A percentile compares a stretch with the other conserved stretches of the same genome.
These are phyloP conservation scores for Globodera ellingtonae DNA, from an alignment of 1,140 invertebrate species.

Conservation along the genomic window DNA sequence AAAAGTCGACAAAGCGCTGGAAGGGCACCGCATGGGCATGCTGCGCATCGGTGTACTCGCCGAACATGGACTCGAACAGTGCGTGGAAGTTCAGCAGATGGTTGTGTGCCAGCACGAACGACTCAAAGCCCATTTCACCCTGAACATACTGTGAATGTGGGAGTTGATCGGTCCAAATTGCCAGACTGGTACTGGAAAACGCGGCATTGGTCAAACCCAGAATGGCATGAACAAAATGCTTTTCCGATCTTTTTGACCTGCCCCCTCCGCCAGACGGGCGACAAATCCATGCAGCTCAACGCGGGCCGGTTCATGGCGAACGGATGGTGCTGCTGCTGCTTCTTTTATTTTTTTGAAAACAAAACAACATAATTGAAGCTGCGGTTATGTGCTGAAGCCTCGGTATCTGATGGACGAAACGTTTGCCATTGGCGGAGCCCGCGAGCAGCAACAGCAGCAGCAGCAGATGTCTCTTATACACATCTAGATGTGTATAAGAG, in stretches of 20 bases:
- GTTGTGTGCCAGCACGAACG: constrained; percentile 49
- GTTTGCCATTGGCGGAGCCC: constrained; percentile 67
- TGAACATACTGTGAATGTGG: not conserved
- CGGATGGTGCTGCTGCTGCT: constrained; percentile 19
- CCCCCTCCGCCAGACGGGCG: constrained; percentile 50
- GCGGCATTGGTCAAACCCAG: too few species aligned
- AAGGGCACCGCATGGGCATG: constrained; percentile 15
- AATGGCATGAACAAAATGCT: too few species aligned
- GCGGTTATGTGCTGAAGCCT: constrained; percentile 92
- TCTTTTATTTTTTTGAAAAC: not conserved
- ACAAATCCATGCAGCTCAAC: constrained; percentile 63
- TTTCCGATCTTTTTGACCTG: not conserved
- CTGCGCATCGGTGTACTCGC: constrained; percentile 12
- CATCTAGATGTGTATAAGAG: too few species aligned
- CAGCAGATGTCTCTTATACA: constrained; percentile 11
- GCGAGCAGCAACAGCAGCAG: constrained; percentile 3
- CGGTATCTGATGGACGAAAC: constrained; percentile 82
- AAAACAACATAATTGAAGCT: constrained; percentile 63
- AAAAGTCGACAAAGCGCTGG: constrained; percentile 37
- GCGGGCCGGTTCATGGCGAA: constrained; percentile 59
- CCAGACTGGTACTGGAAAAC: too few species aligned
- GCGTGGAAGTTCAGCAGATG: constrained; percentile 49
- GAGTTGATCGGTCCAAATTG: not conserved
- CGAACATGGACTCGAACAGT: constrained; percentile 37
- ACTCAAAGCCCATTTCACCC: constrained; percentile 57